Conservation (phyloP, 2,888 invertebrate genomes). For the Seladonia tumulorum region DNA sequence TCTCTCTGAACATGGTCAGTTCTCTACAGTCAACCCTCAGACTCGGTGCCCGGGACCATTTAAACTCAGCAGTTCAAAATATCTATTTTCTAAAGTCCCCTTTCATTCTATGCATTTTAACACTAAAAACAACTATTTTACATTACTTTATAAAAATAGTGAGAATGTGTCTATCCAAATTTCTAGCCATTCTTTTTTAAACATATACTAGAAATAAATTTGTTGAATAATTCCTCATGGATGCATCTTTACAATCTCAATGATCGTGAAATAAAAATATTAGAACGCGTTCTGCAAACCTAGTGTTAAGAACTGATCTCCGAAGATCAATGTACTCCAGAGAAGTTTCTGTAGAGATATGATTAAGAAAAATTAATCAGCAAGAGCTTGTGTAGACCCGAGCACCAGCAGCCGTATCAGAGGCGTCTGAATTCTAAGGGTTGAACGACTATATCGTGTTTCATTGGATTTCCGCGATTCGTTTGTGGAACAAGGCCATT, state of each 20-base stretch:
- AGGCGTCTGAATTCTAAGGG: background rate
- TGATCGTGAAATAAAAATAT: no score
- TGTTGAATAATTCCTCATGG: background rate
- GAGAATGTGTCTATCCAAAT: background rate
- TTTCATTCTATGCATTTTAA: background rate
- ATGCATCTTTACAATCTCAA: background rate
- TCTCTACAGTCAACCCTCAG: background rate
- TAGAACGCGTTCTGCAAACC: background rate
- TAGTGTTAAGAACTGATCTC: background rate
- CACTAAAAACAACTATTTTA: background rate
- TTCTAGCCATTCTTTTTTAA: background rate
- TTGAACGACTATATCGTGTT: conserved; percentile 19
- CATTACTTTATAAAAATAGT: background rate
- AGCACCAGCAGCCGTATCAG: background rate
- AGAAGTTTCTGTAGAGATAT: background rate
- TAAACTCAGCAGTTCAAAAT: background rate
- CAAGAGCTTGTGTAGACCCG: background rate
- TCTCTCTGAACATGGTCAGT: background rate
- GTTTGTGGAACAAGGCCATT: conserved; percentile 12
- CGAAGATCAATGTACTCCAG: background rate
- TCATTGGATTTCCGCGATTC: background rate
- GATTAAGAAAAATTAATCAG: background rate
- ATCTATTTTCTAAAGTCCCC: background rate
- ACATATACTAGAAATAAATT: background rate
- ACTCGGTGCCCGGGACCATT: background rate